Evolutionary conservation across 2,113 vertebrate species (phyloP), one percentile per base, ranked within the genome.

Genomic region (Engystomops pustulosus): DNA sequence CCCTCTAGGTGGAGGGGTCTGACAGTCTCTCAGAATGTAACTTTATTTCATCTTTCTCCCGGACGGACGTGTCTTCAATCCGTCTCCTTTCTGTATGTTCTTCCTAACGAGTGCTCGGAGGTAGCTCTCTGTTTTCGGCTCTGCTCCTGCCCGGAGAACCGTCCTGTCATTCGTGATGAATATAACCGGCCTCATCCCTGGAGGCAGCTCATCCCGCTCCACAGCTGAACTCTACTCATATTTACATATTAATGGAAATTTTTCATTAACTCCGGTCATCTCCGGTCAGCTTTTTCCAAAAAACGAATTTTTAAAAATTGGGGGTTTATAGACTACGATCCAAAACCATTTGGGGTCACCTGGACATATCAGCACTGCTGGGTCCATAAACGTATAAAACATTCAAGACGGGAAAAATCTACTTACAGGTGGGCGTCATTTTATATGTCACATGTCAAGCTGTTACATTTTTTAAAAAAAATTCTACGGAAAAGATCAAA

Each of bases 101-200:
- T 14, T 70, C 62, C 49, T 47, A 81, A 81, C 65, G 27, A 70
- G 49, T 45, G 65, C 79, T 81, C 12, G 27, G 32, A 70, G 79
- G 44, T 25, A 36, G 36, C 41, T 80, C 60, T 69, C 30, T 4
- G 30, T 51, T 53, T n/a, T 70, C 62, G 62, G 55, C n/a, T 34
- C 53, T 69, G 65, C 34, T 30, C 14, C 41, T 30, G 79, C 65
- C 60, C 45, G 36, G 11, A 44, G 79, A 23, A n/a, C 23, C 2
- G 23, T 80, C 17, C 79, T 81, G 79, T 81, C 79, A 69, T 17
- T n/a, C 30, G 34, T 81, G 79, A 81, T 70, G 65, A 81, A 51
- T 53, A 49, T n/a, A 68, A 23, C 17, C 41, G 15, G 34, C 23
- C 65, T 41, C 38, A 41, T 4, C 4, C 38, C 4, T 8, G 38